phyloP scores from a whole-genome alignment of 2,797 vertebrate genomes.

The Adelosebastes latens region DNA sequence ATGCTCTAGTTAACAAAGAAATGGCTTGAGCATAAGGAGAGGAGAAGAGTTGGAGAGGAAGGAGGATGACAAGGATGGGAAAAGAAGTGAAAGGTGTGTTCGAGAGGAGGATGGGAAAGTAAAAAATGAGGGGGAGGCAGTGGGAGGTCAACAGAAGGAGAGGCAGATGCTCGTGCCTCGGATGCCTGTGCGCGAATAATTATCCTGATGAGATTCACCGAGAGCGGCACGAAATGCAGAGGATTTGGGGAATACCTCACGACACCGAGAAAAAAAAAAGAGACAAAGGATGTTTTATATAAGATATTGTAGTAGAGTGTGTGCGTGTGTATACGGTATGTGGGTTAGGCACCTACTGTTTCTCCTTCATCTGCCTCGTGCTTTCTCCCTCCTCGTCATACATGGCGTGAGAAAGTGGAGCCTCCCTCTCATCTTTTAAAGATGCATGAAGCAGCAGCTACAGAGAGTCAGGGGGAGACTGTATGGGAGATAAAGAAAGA shows the following conservation, averaged over 20 bases:
- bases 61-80: not conserved
- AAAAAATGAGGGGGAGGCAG: constrained; percentile 46
- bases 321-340: not conserved
- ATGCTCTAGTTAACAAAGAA: constrained; percentile 43
- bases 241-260: constrained; percentile 76
- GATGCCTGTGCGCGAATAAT: constrained; percentile 77
- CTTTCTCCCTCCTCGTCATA: constrained; percentile 58
- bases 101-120: not conserved
- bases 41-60: not conserved
- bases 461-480: constrained; percentile 26
- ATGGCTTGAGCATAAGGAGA: constrained; percentile 8
- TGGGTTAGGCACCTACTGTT: constrained; percentile 48
- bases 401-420: constrained; percentile 75
- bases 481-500: constrained; percentile 15
- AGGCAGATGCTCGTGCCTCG: constrained; percentile 77
- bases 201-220: constrained; percentile 76
- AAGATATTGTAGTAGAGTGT: constrained; percentile 17
- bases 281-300: constrained; percentile 49
- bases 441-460: constrained; percentile 77
- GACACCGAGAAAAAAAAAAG: constrained; percentile 32
- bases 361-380: constrained; percentile 49
- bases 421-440: constrained; percentile 81
- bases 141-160: constrained; percentile 82
- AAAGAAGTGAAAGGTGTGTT: constrained; percentile 7
- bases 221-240: constrained; percentile 55